Conservation (phyloP, 2,113 vertebrate genomes). For the Planiliza haematocheilus region DNA sequence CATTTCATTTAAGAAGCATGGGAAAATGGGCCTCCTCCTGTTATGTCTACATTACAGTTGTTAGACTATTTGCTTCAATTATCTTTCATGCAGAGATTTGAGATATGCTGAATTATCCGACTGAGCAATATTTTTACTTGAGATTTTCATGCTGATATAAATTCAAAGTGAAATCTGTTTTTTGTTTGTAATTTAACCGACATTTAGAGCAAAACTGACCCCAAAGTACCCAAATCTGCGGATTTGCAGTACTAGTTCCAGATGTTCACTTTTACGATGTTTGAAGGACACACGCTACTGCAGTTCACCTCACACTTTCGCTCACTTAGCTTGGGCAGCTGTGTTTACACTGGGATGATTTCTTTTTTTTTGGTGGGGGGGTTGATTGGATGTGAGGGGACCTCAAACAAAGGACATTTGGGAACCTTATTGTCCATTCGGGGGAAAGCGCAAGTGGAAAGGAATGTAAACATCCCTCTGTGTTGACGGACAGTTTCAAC, state of each 20-base stretch:
- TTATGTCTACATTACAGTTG: not conserved
- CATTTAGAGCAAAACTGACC: not conserved
- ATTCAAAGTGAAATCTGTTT: not conserved
- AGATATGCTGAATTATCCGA: not conserved
- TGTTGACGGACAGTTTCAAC: too few species aligned
- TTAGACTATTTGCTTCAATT: not conserved
- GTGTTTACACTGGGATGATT: conserved; percentile 14
- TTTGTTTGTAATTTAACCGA: not conserved
- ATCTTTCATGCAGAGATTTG: not conserved
- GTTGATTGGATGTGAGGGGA: not conserved
- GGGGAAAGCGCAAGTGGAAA: not conserved
- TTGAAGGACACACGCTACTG: conserved; percentile 1
- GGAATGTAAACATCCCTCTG: not conserved
- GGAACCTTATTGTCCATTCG: not conserved
- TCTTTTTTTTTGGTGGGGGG: too few species aligned
- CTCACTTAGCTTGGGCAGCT: conserved; percentile 19
- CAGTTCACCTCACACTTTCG: not conserved
- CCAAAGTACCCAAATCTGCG: not conserved
- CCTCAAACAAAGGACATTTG: not conserved
- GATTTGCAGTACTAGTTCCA: not conserved
- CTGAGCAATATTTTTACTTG: not conserved
- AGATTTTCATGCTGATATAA: not conserved
- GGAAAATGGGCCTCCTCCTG: not conserved
- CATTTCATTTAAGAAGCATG: not conserved
- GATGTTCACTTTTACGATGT: conserved; percentile 2